These are phyloP conservation scores for Anas bahamensis DNA, from an alignment of 2,797 vertebrate species.

Conservation along the genomic window DNA sequence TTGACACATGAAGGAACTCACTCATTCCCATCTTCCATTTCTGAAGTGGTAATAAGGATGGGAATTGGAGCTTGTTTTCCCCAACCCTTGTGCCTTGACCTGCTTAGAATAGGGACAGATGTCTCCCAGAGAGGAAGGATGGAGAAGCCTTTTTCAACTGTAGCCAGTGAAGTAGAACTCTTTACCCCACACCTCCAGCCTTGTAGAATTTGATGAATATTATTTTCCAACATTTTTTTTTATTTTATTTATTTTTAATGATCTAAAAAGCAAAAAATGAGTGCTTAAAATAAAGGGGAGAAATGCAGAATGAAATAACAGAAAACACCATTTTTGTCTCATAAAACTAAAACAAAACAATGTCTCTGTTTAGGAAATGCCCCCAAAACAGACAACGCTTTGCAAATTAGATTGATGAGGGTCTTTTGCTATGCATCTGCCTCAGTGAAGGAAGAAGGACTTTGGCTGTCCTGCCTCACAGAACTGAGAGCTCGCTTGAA, in stretches of 20 bases:
- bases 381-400: neutral
- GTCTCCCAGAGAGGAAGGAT: neutral
- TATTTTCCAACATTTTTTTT: neutral
- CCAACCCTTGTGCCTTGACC: neutral
- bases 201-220: neutral
- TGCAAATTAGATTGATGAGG: neutral
- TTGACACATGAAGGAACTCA: slow-evolving; percentile 24
- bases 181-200: neutral
- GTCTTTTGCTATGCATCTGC: neutral
- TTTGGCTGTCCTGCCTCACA: neutral
- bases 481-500: neutral
- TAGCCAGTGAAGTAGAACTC: neutral
- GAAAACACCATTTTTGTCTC: neutral
- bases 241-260: too few relatives aligned
- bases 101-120: neutral
- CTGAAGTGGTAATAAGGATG: slow-evolving; percentile 7
- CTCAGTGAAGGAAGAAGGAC: neutral
- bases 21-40: neutral
- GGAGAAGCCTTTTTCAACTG: neutral
- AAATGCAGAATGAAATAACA: neutral
- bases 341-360: neutral
- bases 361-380: neutral
- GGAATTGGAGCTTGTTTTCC: neutral
- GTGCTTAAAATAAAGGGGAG: neutral
- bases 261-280: neutral